Evolutionary conservation across 2,888 invertebrate genomes (phyloP).

Genomic region (Chloroclystis v-ata): DNA sequence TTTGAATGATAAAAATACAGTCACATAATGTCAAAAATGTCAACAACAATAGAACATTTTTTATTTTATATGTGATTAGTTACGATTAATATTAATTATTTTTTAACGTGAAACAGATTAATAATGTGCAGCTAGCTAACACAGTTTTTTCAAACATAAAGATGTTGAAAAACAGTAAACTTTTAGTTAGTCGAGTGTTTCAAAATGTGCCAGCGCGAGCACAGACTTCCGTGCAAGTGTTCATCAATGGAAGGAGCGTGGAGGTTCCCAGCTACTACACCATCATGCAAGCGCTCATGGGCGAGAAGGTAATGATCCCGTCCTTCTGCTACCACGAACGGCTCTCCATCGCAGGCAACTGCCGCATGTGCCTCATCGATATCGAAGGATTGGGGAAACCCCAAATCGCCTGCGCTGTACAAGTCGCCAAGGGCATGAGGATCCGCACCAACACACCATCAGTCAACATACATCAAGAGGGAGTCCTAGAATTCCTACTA

Average conservation of each 20-base stretch:
- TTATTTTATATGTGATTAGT: too few species aligned
- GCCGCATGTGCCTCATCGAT: slow-evolving; percentile 98
- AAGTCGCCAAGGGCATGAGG: slow-evolving; percentile 97
- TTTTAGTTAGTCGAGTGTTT: slow-evolving; percentile 32
- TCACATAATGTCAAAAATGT: too few species aligned
- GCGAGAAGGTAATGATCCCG: slow-evolving; percentile 79
- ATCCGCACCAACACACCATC: slow-evolving; percentile 96
- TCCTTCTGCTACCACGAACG: slow-evolving; percentile 99
- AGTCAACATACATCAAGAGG: slow-evolving; percentile 81
- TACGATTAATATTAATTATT: too few species aligned
- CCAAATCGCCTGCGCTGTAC: slow-evolving; percentile 99
- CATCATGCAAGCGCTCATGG: slow-evolving; percentile 83
- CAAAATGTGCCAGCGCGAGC: slow-evolving; percentile 10
- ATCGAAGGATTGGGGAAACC: slow-evolving; percentile 97
- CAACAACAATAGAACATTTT: too few species aligned
- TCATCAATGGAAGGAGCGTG: slow-evolving; percentile 95
- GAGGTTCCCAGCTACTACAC: slow-evolving; percentile 95
- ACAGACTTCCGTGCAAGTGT: slow-evolving; percentile 80
- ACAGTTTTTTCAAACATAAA: slow-evolving; percentile 11
- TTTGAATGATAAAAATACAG: background rate
- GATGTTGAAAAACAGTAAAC: slow-evolving; percentile 43
- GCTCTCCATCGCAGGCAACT: slow-evolving; percentile 98
- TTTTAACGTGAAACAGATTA: too few species aligned
- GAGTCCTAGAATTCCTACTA: slow-evolving; percentile 98
- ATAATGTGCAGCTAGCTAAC: too few species aligned